These are phyloP conservation scores for Oppia nitens DNA, from an alignment of 1,140 invertebrate genomes.

Conservation along the genomic window DNA sequence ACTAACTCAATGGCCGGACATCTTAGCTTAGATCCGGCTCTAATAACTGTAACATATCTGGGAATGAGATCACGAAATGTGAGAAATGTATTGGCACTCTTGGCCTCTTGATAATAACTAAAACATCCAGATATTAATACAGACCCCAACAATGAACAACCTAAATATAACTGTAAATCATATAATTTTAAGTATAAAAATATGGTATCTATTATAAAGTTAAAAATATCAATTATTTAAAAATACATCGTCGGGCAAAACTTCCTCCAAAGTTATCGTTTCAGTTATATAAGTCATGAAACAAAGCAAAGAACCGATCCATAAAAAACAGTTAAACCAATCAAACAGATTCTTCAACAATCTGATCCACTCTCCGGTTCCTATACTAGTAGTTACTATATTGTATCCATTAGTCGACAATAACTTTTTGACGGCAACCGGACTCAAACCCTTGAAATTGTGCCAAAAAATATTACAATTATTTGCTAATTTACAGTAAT, in stretches of 20 bases:
- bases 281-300: constrained; percentile 50
- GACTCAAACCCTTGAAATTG: constrained; percentile 17
- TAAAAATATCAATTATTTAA: constrained; percentile 51
- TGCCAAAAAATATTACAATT: background rate
- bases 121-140: constrained; percentile 28
- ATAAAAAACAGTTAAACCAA: constrained; percentile 11
- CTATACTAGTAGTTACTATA: constrained; percentile 40
- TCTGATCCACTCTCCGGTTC: constrained; percentile 33
- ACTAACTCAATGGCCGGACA: constrained; percentile 54
- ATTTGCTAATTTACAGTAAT: background rate
- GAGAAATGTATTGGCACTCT: constrained; percentile 25
- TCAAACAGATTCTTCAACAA: constrained; percentile 35
- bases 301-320: constrained; percentile 35
- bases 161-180: constrained; percentile 34
- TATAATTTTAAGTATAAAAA: constrained; percentile 26
- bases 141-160: constrained; percentile 25
- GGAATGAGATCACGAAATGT: constrained; percentile 24
- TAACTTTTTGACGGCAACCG: constrained; percentile 49
- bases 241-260: constrained; percentile 40
- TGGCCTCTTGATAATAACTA: constrained; percentile 30
- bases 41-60: constrained; percentile 81
- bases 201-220: constrained; percentile 40
- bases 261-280: constrained; percentile 49
- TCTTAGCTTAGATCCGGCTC: constrained; percentile 82
- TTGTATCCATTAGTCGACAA: constrained; percentile 57